Evolutionary conservation across 2,797 vertebrate species (phyloP).

Genomic region (Geotrypetes seraphini): DNA sequence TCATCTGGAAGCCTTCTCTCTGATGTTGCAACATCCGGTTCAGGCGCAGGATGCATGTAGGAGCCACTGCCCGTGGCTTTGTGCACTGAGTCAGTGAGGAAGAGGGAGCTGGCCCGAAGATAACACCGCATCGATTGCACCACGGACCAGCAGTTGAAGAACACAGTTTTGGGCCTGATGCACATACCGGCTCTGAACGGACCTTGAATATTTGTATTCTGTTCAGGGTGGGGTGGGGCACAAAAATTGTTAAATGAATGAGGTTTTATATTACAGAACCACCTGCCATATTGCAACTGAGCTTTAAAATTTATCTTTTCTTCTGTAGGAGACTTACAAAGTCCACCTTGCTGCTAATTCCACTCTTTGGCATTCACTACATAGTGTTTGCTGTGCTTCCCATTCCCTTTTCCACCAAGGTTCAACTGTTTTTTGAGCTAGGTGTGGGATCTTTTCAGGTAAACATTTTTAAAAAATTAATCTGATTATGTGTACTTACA

Average conservation of each 20-base stretch:
- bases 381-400: constrained; percentile 71
- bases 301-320: not conserved
- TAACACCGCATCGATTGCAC: no score
- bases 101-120: no score
- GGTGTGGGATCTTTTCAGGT: constrained; percentile 88
- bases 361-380: constrained; percentile 83
- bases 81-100: no score
- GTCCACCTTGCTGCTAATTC: constrained; percentile 82
- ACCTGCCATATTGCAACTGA: not conserved
- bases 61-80: no score
- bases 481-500: not conserved
- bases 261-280: not conserved
- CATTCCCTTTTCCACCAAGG: constrained; percentile 54
- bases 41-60: no score
- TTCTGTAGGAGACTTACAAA: constrained; percentile 74
- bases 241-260: not conserved
- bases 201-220: no score
- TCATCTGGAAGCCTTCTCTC: no score
- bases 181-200: no score
- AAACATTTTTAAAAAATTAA: constrained; percentile 2
- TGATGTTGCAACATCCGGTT: no score
- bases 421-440: constrained; percentile 80
- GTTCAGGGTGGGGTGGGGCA: no score
- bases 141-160: no score
- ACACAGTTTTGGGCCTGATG: no score